phyloP scores from a whole-genome alignment of 2,888 invertebrate species.

The Synergus japonicus region DNA sequence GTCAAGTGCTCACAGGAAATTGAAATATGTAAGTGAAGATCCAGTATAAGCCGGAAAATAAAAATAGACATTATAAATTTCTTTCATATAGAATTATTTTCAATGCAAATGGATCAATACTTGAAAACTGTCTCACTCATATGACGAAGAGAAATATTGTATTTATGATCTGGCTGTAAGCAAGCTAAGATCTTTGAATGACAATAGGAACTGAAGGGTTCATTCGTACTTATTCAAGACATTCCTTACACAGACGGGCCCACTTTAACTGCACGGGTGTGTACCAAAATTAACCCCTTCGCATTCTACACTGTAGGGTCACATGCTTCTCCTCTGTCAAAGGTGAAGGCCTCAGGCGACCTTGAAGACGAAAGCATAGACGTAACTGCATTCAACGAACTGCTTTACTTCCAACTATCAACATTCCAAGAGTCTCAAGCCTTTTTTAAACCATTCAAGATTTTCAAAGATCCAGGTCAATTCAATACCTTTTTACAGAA shows the following conservation, averaged over 20 bases:
- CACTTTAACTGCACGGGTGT: slow-evolving; percentile 61
- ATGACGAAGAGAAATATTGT: no score
- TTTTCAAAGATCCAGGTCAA: no score
- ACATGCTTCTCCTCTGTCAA: slow-evolving; percentile 65
- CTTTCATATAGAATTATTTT: no score
- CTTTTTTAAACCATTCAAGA: no score
- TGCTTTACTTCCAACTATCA: background rate
- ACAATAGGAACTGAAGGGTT: slow-evolving; percentile 49
- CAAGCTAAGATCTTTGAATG: no score
- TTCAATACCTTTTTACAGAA: no score
- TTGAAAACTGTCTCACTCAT: no score
- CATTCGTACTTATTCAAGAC: slow-evolving; percentile 56
- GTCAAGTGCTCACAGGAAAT: slow-evolving; percentile 3
- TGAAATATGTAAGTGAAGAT: background rate
- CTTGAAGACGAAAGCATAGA: slow-evolving; percentile 63
- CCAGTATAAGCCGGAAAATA: slow-evolving; percentile 57
- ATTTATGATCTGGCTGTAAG: no score
- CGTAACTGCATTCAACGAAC: slow-evolving; percentile 37
- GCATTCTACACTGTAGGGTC: slow-evolving; percentile 54
- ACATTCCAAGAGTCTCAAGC: no score
- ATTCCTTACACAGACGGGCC: slow-evolving; percentile 55
- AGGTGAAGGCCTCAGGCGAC: slow-evolving; percentile 72
- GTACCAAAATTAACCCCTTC: slow-evolving; percentile 48
- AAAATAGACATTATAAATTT: no score
- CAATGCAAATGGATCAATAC: no score